Evolutionary conservation across 2,797 vertebrate species (phyloP).

Genomic region (Hydrolagus colliei): DNA sequence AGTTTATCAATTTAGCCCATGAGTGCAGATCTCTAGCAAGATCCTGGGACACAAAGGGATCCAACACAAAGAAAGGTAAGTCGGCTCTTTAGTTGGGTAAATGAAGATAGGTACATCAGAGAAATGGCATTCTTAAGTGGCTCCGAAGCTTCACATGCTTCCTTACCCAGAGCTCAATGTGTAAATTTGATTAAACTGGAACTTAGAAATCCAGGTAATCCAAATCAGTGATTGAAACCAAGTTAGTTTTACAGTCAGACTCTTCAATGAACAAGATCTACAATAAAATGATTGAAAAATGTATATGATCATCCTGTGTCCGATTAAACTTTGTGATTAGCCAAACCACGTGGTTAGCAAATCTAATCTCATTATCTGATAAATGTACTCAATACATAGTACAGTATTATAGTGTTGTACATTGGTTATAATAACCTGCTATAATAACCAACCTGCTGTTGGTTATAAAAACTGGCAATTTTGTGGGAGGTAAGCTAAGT

Average conservation of each 20-base stretch:
- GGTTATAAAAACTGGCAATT: too few relatives aligned
- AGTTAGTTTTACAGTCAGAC: not conserved
- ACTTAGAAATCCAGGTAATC: constrained; percentile 11
- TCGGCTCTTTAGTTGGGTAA: not conserved
- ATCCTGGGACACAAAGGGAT: too few relatives aligned
- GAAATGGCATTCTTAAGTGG: constrained; percentile 16
- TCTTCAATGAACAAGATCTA: not conserved
- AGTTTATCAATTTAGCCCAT: not conserved
- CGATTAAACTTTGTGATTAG: not conserved
- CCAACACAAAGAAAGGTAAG: too few relatives aligned
- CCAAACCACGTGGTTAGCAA: constrained; percentile 11
- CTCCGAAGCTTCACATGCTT: not conserved
- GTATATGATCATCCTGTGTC: not conserved
- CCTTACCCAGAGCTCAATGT: not conserved
- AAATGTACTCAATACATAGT: not conserved
- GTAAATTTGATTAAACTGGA: constrained; percentile 10
- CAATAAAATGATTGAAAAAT: constrained; percentile 8
- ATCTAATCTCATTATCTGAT: constrained; percentile 6
- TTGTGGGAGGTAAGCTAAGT: too few relatives aligned
- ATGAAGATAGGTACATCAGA: not conserved
- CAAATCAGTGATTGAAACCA: not conserved
- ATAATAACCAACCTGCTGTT: too few relatives aligned
- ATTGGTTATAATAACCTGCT: too few relatives aligned
- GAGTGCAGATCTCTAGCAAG: too few relatives aligned
- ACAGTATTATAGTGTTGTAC: too few relatives aligned